Evolutionary conservation across 2,113 vertebrate genomes (phyloP), one percentile per base, ranked within the genome.

Genomic region (Bufo gargarizans): DNA sequence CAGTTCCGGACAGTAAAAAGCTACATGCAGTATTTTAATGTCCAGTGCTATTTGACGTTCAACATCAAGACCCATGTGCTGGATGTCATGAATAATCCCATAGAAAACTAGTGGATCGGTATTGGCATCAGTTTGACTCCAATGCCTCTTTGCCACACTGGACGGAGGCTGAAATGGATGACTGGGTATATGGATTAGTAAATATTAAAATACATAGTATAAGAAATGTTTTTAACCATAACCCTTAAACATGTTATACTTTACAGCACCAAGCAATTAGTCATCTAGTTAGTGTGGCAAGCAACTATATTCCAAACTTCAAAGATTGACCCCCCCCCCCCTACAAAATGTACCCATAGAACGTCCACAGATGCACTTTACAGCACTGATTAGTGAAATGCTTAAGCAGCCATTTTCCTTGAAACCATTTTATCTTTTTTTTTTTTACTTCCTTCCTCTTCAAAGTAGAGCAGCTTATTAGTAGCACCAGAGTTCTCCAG

Each of bases 381-480:
- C 76, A 86, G 76, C 58, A 59, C 76, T 78, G 85, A 86, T 86
- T 86, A 79, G 59, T 86, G n/a, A 53, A 45, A 63, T 67, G 6
- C 11, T 67, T 49, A 58, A 87, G 77, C 65, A 71, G 86, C 86
- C 86, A 72, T 81, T 72, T 81, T 81, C 77, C 56, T 77, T 59
- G 33, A 82, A 88, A 82, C 47, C 69, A 77, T 76, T 88, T 88
- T 76, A 88, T 74, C 79, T 82, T 76, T 76, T 45, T 56, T 71
- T 33, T 47, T 76, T 47, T 82, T 13, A 47, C 80, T 88, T 82
- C 67, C 69, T 86, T 86, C 85, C 74, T 59, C 85, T 86, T 86
- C 80, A 88, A 88, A 79, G 86, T 53, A 53, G 22, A 83, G 56
- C 56, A n/a, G 80, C 71, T 76, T 88, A 77, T 76, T 88, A 88